phyloP scores from a whole-genome alignment of 2,797 vertebrate species.

The Gambusia yucatana region DNA sequence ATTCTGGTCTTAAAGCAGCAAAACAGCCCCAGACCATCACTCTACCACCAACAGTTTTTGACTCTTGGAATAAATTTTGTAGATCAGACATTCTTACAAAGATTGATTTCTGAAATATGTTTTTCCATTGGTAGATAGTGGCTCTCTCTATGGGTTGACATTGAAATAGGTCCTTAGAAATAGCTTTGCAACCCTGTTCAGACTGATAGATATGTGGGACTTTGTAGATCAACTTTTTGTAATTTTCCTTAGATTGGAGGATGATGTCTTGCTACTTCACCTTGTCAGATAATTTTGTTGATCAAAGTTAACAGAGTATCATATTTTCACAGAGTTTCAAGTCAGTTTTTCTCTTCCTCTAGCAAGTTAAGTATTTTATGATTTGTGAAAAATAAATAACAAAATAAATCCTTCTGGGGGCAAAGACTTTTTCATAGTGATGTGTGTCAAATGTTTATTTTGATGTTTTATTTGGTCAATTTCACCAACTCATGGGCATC shows the following conservation, averaged over 20 bases:
- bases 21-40: not conserved
- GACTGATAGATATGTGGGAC: not conserved
- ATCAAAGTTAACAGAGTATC: too few species aligned
- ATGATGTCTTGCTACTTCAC: not conserved
- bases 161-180: not conserved
- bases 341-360: not conserved
- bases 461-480: not conserved
- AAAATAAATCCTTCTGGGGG: not conserved
- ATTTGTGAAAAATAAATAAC: not conserved
- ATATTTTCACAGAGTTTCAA: not conserved
- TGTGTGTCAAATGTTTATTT: not conserved
- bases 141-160: not conserved
- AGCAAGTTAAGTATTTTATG: not conserved
- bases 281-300: not conserved
- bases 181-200: not conserved
- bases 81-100: not conserved
- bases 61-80: not conserved
- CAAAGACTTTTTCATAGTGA: not conserved
- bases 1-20: not conserved
- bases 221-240: not conserved
- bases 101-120: not conserved
- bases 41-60: not conserved
- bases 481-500: not conserved
- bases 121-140: not conserved
- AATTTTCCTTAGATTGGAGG: not conserved